Evolutionary conservation across 1,140 invertebrate genomes (phyloP).

Genomic region (Rhizoglyphus robini): DNA sequence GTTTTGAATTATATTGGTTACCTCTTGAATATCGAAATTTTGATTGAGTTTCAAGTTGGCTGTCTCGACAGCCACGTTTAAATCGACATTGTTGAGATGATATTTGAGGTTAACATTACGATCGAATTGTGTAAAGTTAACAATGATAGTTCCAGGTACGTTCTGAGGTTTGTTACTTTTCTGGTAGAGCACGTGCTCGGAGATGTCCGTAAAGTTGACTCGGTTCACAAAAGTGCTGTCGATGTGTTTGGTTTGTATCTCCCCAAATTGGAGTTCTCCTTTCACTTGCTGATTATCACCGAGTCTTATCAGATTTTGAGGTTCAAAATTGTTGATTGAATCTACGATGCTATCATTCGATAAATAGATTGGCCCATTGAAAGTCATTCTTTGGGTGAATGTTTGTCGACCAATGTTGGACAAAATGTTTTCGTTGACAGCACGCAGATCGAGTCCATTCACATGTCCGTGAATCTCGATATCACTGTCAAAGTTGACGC

Average conservation of each 20-base stretch:
- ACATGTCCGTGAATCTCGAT: neutral
- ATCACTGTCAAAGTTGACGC: neutral
- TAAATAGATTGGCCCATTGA: neutral
- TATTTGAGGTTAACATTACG: neutral
- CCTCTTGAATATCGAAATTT: neutral
- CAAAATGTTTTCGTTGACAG: neutral
- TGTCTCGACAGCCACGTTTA: neutral
- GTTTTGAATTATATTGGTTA: neutral
- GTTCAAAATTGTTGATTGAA: neutral
- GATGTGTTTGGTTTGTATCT: neutral
- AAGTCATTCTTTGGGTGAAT: neutral
- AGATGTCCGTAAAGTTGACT: neutral
- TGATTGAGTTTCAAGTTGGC: neutral
- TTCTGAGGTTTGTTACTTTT: neutral
- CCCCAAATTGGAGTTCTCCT: neutral
- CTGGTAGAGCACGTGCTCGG: neutral
- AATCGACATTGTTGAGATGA: neutral
- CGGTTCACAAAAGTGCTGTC: neutral
- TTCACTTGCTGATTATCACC: neutral
- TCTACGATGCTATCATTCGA: neutral
- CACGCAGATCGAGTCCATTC: neutral
- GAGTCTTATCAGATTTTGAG: neutral
- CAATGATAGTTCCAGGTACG: neutral
- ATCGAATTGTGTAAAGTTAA: neutral
- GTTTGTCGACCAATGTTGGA: neutral